Evolutionary conservation across 2,888 invertebrate species (phyloP).

Genomic region (Metellina segmentata): DNA sequence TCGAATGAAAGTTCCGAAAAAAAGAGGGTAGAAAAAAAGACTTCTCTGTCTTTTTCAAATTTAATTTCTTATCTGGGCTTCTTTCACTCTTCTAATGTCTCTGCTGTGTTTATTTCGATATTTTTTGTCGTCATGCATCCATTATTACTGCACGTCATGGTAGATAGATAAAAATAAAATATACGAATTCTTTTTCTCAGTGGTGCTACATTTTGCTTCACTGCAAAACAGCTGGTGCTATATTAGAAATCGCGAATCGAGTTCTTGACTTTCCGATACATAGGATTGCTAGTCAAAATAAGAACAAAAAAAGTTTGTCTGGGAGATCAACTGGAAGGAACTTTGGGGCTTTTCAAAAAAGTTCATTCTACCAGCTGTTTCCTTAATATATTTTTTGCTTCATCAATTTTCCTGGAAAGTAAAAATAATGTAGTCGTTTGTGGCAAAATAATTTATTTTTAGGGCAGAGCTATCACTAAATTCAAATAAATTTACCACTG

Average conservation of each 20-base stretch:
- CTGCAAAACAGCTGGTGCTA: slow-evolving; percentile 40
- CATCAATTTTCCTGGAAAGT: slow-evolving; percentile 2
- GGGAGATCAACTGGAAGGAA: slow-evolving; percentile 31
- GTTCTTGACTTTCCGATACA: background rate
- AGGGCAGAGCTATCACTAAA: slow-evolving; percentile 23
- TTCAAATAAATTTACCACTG: slow-evolving; percentile 41
- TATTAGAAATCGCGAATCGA: slow-evolving; percentile 9
- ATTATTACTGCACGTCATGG: slow-evolving; percentile 2
- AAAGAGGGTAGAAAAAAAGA: background rate
- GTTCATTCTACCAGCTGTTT: slow-evolving; percentile 38
- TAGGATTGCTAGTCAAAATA: slow-evolving; percentile 12
- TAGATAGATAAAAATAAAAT: slow-evolving; percentile 2
- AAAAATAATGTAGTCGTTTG: background rate
- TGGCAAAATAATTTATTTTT: background rate
- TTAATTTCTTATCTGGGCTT: slow-evolving; percentile 36
- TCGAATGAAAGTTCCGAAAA: background rate
- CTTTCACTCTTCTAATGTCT: slow-evolving; percentile 24
- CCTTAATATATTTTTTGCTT: slow-evolving; percentile 38
- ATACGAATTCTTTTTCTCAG: slow-evolving; percentile 3
- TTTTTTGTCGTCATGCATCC: background rate
- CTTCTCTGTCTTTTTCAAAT: slow-evolving; percentile 17
- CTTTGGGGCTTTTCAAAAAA: background rate
- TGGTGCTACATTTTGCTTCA: background rate
- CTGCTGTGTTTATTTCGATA: slow-evolving; percentile 5
- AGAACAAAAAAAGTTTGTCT: slow-evolving; percentile 8